Base-by-base conservation (phyloP, 2,888 invertebrate genomes). In the Neria commutata region DNA sequence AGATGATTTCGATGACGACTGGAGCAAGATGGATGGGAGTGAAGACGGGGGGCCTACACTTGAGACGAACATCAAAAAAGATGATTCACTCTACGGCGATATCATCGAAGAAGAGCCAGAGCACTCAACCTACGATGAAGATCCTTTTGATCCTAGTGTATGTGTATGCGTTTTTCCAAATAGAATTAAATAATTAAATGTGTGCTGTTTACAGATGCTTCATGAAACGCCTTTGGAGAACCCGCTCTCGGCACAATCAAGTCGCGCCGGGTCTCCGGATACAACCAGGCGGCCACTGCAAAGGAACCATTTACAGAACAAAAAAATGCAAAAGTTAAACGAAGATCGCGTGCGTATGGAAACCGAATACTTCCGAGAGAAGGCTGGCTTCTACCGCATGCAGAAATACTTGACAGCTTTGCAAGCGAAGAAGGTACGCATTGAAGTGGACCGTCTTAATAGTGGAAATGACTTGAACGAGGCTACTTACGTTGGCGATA, bases 341-440 rank as follows among this genome's bases (percentile, higher is more conserved):
- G 74, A 76, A 48, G 70, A 76, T 57, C 63, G 74, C 21, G 54
- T 76, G 10, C 73, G 74, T 0, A 72, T 75, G 67, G 75, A 76
- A 64, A 70, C 76, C 0, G 68, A 71, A 49, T 76, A 76, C 55
- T 76, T 74, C 51, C 69, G 69, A 5, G 76, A 76, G 55, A 76
- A 76, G 54, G 76, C 76, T 6, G 74, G 66, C 1, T 76, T 64
- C 55, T 76, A 74, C 63, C 73, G 76, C 1, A 76, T 76, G 76
- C 76, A 76, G 58, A 76, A 76, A 54, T 71, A 73, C 62, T 61
- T 75, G 23, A 72, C 72, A 4, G 76, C 74, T 26, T 62, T 76
- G 52, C 74, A 76, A 56, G 75, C 74, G 3, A 68, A 67, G 29
- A 76, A 70, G 21, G 42, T 42, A 8, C 42, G 42, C 21, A 14